A percentile compares a stretch with the other conserved stretches of the same genome.
phyloP scores from a whole-genome alignment of 2,797 vertebrate species.

The Loriculus beryllinus region DNA sequence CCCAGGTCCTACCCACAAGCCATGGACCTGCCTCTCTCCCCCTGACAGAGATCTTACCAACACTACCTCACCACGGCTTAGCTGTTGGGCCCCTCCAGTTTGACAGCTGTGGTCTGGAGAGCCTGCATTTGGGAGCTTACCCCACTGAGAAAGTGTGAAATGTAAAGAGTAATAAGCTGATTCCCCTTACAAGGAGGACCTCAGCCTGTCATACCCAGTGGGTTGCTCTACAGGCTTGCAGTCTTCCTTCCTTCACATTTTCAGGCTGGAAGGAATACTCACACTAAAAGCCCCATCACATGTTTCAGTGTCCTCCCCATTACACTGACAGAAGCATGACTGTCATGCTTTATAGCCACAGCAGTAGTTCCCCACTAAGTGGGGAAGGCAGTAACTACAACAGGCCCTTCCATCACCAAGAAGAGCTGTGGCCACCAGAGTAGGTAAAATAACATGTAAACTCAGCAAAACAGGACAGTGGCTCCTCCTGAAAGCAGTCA shows the following conservation, averaged over 20 bases:
- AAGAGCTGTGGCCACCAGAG: neutral
- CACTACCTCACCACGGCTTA: neutral
- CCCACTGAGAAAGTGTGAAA: neutral
- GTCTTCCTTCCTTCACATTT: neutral
- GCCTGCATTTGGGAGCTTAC: neutral
- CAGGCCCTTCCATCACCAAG: neutral
- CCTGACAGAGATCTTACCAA: fast-evolving
- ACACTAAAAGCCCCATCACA: neutral
- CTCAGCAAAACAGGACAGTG: neutral
- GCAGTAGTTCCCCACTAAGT: neutral
- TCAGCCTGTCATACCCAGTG: neutral
- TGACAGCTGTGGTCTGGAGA: neutral
- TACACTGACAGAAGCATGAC: neutral
- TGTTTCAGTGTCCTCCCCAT: neutral
- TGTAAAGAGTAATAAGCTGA: fast-evolving
- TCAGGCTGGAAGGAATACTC: neutral
- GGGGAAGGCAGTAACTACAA: neutral
- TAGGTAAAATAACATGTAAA: neutral
- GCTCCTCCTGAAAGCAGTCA: fast-evolving
- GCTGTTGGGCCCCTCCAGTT: neutral
- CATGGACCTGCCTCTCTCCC: neutral
- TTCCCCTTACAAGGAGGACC: neutral
- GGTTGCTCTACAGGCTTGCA: fast-evolving
- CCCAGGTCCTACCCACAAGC: neutral
- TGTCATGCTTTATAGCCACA: neutral